Base-by-base conservation (phyloP, 1,140 invertebrate genomes). In the Phthorimaea operculella region DNA sequence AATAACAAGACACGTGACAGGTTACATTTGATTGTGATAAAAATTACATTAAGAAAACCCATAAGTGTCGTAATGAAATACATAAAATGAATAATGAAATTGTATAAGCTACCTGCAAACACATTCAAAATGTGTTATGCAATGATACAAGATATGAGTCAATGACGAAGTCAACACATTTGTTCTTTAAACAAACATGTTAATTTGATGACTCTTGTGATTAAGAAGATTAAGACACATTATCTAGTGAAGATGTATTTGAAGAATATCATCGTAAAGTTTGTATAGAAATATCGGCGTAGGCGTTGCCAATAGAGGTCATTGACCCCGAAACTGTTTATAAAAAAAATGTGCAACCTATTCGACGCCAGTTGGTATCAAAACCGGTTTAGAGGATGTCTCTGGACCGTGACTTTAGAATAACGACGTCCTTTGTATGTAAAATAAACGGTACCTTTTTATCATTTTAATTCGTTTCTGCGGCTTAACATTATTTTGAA, bases 281-380 rank as follows among this genome's bases (percentile, higher is more conserved):
- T 39, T 3, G 3, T 39, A 39, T 39, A 39, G 21, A 39, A 39
- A 39, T 39, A n/a, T 39, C n/a, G 10, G 14, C n/a, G 53, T 50
- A 42, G 54, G 36, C 58, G 59, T 66, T 69, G 61, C 63, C 61
- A 63, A 69, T 52, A 44, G 11, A 50, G 67, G 58, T 63, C 59
- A 56, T 55, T 57, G 59, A 66, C 60, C 52, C 57, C 36, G 8
- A 39, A n/a, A 4, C 1, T 39, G 36, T 39, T 39, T 39, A 39
- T 39, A 39, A 39, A 39, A 34, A 39, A 39, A 39, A 12, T 39
- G 36, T 12, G 36, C 36, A 39, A 39, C 36, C 36, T 39, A 39
- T 39, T 39, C 36, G 36, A 10, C 10, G 36, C 36, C 36, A n/a
- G 36, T 39, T n/a, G 36, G 36, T 28, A 42, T n/a, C 11, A 47